These are phyloP conservation scores for Gambusia affinis DNA, from an alignment of 2,113 vertebrate genomes.

Conservation along the genomic window DNA sequence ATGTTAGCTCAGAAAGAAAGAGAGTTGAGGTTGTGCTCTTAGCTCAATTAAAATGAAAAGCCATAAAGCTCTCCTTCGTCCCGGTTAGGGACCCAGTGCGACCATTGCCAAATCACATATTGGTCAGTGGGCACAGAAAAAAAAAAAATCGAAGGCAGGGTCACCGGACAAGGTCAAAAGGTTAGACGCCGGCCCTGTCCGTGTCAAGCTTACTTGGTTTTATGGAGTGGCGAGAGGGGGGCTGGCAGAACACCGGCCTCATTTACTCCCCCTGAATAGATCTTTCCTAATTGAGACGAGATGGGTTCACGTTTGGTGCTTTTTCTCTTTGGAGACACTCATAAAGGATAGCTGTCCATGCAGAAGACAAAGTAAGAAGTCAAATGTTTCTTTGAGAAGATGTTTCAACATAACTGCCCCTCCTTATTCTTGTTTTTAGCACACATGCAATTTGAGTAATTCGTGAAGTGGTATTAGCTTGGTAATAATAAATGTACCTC, in stretches of 20 bases:
- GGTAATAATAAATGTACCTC: slow-evolving; percentile 15
- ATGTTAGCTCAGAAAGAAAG: slow-evolving; percentile 62
- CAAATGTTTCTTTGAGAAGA: slow-evolving; percentile 38
- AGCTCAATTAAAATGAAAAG: slow-evolving; percentile 85
- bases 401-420: slow-evolving; percentile 13
- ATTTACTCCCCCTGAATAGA: slow-evolving; percentile 63
- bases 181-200: slow-evolving; percentile 83
- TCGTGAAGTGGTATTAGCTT: slow-evolving; percentile 53
- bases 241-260: slow-evolving; percentile 63
- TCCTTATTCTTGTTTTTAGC: slow-evolving; percentile 28
- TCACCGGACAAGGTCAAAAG: slow-evolving; percentile 85
- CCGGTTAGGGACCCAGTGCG: slow-evolving; percentile 78
- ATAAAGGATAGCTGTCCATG: slow-evolving; percentile 52
- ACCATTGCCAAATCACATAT: slow-evolving; percentile 87
- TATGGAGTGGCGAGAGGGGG: slow-evolving; percentile 69
- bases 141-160: slow-evolving; percentile 80
- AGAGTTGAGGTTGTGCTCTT: slow-evolving; percentile 68
- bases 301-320: slow-evolving; percentile 46
- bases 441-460: slow-evolving; percentile 14
- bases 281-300: slow-evolving; percentile 60
- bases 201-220: slow-evolving; percentile 78
- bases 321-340: slow-evolving; percentile 51
- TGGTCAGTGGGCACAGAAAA: slow-evolving; percentile 78
- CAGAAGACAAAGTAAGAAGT: slow-evolving; percentile 44
- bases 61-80: slow-evolving; percentile 87